Base-by-base conservation (phyloP, 2,797 vertebrate genomes). In the Rhinatrema bivittatum region DNA sequence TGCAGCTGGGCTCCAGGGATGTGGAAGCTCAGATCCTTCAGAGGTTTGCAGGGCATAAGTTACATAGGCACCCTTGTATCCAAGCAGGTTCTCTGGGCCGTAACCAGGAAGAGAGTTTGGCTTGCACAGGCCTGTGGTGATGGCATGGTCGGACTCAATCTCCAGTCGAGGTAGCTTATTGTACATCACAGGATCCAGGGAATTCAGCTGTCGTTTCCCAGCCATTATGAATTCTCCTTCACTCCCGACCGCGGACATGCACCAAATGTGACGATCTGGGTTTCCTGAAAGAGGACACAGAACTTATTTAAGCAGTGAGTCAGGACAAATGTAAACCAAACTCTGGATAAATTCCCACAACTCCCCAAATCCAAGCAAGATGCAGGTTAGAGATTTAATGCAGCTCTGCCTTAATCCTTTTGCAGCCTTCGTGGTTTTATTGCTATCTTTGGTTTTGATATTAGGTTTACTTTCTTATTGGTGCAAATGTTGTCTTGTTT, bases 161-260 rank as follows among this genome's bases (percentile, higher is more conserved):
- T 91, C 82, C 4, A 80, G 61, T 10, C 80, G 78, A 37, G 87
- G 85, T 54, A 89, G 79, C 56, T 88, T 92, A 57, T 46, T 72
- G 43, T 62, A 77, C 33, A 76, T 60, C 46, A 72, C n/a, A 0
- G 84, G 60, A 18, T 85, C 77, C 55, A 56, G 34, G 3, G 78
- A n/a, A 27, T 72, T 81, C 37, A 62, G 56, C 12, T 41, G 63
- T 1, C 70, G 66, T 43, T 89, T 85, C 10, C 75, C 85, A 17
- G 78, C 87, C 91, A 91, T 95, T 55, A 57, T 52, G 12, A 0
- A 2, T 4, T 5, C 9, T 11, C 34, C 44, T 7, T 1, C 0
- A 3, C 0, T 21, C 15, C 27, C 2, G 0, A 2, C 11, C 23
- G 5, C 0, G 14, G 38, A 16, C 0, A 2, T 3, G 16, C 0